phyloP scores from a whole-genome alignment of 2,888 invertebrate species.

The Patella ulyssiponensis region DNA sequence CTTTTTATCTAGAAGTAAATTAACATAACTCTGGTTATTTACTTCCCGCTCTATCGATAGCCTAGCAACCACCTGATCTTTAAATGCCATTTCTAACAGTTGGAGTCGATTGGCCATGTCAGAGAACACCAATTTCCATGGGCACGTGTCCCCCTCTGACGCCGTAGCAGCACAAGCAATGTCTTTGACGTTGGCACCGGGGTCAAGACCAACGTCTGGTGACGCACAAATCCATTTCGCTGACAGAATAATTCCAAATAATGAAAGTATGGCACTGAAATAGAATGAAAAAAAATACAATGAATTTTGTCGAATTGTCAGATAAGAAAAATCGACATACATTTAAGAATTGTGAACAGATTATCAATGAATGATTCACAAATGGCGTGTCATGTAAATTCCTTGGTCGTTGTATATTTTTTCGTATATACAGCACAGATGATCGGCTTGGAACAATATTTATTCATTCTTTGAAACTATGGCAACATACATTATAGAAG shows the following conservation, averaged over 20 bases:
- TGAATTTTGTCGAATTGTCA: no score
- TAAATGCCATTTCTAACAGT: slow-evolving; percentile 60
- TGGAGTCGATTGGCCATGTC: slow-evolving; percentile 58
- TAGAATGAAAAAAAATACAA: not conserved
- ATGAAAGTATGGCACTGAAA: slow-evolving; percentile 47
- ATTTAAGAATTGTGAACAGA: no score
- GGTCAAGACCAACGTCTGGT: slow-evolving; percentile 21
- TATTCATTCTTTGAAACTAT: no score
- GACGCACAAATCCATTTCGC: slow-evolving; percentile 39
- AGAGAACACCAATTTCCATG: slow-evolving; percentile 52
- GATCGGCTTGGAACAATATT: no score
- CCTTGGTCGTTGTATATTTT: no score
- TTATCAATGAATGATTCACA: no score
- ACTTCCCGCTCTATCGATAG: slow-evolving; percentile 52
- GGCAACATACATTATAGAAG: no score
- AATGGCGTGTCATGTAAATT: no score
- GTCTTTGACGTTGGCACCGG: slow-evolving; percentile 12
- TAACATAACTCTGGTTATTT: slow-evolving; percentile 55
- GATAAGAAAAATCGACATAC: no score
- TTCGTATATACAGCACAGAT: no score
- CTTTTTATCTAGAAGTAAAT: slow-evolving; percentile 46
- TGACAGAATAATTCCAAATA: slow-evolving; percentile 43
- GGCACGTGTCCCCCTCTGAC: slow-evolving; percentile 34
- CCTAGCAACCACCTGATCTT: slow-evolving; percentile 58
- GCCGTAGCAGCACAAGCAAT: slow-evolving; percentile 12